Base-by-base conservation (phyloP, 2,113 vertebrate species). In the Uria aalge region DNA sequence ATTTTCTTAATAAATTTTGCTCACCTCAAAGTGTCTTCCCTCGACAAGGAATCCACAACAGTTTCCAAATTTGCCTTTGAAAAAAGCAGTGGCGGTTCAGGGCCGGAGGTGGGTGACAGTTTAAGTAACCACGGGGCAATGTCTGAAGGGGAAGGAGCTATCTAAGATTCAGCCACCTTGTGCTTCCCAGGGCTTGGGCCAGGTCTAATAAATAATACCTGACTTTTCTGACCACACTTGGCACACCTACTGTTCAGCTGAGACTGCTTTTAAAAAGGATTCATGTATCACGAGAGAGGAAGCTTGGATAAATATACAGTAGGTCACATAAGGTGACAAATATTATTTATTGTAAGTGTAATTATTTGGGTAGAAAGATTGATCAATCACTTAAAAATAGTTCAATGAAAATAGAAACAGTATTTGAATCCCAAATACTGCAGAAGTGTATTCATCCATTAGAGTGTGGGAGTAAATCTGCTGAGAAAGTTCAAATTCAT, bases 121-220 rank as follows among this genome's bases (percentile, higher is more conserved):
- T 32, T 34, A 20, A 55, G 13, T 8, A 43, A 29, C 38, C 6
- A 2, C 0, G 4, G 56, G 40, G 12, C 1, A 2, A 48, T 7
- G 29, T 4, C 48, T 64, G 36, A 41, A 45, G 40, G 26, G 27
- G 43, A 32, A 64, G 43, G 36, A 0, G 20, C 18, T 30, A 20
- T n/a, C n/a, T 26, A 36, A n/a, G 68, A 38, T 72, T 47, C 55
- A 36, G 32, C 20, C 76, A 38, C 50, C 41, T 5, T 4, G 41
- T n/a, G 50, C 30, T 53, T 30, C 55, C 50, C 56, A 71, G 68
- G 6, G 48, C 47, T 36, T 52, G 38, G 68, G 41, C 59, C 55
- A 74, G n/a, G 41, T 34, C 63, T 41, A 40, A 40, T 14, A 59
- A 87, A 59, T 5, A 64, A 50, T 7, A 40, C 6, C 12, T 43